Evolutionary conservation across 2,797 vertebrate species (phyloP).

Genomic region (Loris lydekkerianus): DNA sequence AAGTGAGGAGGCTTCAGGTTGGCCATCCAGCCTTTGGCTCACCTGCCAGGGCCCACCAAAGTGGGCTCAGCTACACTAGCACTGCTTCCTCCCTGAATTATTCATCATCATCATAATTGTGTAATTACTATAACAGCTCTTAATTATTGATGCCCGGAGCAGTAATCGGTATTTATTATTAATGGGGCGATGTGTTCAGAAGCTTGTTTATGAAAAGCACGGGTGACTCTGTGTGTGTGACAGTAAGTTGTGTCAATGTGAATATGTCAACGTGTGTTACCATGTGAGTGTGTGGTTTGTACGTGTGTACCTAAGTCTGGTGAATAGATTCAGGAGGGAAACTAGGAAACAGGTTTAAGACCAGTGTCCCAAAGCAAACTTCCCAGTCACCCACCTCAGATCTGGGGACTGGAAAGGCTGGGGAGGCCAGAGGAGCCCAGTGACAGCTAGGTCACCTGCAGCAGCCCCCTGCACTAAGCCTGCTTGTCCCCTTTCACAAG

Average conservation of each 20-base stretch:
- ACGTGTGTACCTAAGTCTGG: not conserved
- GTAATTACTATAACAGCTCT: slow-evolving; percentile 95
- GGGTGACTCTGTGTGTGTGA: not conserved
- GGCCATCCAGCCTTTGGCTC: fast-evolving
- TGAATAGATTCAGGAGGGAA: not conserved
- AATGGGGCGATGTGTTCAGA: slow-evolving; percentile 91
- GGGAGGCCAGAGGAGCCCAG: not conserved
- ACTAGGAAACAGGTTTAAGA: not conserved
- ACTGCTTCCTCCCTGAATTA: slow-evolving; percentile 92
- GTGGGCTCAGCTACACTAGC: slow-evolving; percentile 62
- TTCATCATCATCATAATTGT: slow-evolving; percentile 96
- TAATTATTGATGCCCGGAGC: slow-evolving; percentile 97
- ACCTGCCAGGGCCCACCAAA: not conserved
- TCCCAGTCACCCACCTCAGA: not conserved
- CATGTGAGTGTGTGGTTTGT: not conserved
- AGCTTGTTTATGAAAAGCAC: slow-evolving; percentile 88
- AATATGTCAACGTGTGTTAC: no score
- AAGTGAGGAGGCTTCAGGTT: not conserved
- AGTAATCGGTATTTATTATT: slow-evolving; percentile 94
- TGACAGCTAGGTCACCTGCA: no score
- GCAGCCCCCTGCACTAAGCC: not conserved
- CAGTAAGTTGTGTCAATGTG: not conserved
- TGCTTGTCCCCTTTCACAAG: no score
- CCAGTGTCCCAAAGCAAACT: not conserved
- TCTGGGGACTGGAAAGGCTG: not conserved